A percentile compares a stretch with the other conserved stretches of the same genome.
Evolutionary conservation across 1,140 invertebrate species (phyloP).

Genomic region (Ooceraea biroi): DNA sequence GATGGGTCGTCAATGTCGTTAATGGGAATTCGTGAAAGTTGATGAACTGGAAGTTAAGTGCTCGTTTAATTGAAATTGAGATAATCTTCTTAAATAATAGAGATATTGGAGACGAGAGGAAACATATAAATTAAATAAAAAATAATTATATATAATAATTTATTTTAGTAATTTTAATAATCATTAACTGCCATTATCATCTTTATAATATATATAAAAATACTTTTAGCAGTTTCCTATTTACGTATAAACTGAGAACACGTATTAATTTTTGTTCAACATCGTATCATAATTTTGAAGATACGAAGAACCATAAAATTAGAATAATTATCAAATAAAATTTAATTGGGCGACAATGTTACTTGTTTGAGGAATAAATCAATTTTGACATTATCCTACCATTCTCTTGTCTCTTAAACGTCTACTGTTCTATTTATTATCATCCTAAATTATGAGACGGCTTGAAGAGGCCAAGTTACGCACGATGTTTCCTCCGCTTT

Average conservation of each 20-base stretch:
- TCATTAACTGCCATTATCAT: neutral
- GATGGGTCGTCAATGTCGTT: conserved; percentile 54
- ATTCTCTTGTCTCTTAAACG: neutral
- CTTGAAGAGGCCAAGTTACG: conserved; percentile 27
- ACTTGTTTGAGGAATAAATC: neutral
- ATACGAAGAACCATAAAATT: neutral
- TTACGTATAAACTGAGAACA: no score
- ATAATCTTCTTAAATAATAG: neutral
- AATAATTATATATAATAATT: neutral
- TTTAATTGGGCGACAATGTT: neutral
- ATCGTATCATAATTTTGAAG: no score
- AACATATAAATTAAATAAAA: neutral
- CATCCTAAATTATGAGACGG: conserved; percentile 16
- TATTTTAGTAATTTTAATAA: neutral
- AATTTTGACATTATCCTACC: neutral
- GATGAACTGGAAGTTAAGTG: conserved; percentile 45
- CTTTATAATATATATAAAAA: no score
- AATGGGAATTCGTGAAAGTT: conserved; percentile 27
- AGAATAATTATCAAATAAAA: neutral
- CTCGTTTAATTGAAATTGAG: conserved; percentile 28
- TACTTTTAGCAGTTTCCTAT: no score
- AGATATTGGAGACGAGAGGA: neutral
- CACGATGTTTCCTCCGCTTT: conserved; percentile 49
- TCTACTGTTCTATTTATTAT: conserved; percentile 11
- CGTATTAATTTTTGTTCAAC: no score